phyloP scores from a whole-genome alignment of 2,888 invertebrate species.

The Bugula neritina region DNA sequence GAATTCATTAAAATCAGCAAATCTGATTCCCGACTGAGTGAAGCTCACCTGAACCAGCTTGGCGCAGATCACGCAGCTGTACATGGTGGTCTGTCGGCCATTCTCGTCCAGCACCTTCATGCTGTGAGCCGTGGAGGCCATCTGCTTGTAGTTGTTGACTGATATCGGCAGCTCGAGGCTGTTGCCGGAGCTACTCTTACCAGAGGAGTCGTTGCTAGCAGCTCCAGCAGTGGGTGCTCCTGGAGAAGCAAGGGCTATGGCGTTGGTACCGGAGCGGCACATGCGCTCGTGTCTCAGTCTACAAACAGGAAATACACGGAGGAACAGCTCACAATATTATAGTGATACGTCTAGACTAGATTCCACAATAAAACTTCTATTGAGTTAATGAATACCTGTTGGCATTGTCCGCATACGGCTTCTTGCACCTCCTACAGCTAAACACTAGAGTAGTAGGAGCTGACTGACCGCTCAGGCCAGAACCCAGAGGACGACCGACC shows the following conservation, averaged over 20 bases:
- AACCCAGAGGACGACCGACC: too few species aligned
- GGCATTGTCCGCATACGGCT: slow-evolving; percentile 24
- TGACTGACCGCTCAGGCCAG: too few species aligned
- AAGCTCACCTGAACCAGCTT: slow-evolving; percentile 19
- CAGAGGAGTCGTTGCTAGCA: background rate
- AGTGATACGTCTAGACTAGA: background rate
- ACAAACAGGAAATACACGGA: background rate
- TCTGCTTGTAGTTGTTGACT: slow-evolving; percentile 23
- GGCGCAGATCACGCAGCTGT: slow-evolving; percentile 20
- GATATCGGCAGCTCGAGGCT: slow-evolving; percentile 17
- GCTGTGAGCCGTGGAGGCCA: slow-evolving; percentile 2
- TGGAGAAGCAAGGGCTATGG: background rate
- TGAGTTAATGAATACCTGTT: slow-evolving; percentile 3
- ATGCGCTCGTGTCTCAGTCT: background rate
- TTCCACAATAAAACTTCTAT: background rate
- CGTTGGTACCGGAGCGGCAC: background rate
- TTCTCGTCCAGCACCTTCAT: slow-evolving; percentile 25
- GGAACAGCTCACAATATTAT: too few species aligned
- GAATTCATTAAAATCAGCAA: too few species aligned
- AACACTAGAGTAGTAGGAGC: background rate
- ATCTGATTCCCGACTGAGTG: too few species aligned
- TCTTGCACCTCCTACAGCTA: slow-evolving; percentile 14
- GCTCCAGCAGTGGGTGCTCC: background rate
- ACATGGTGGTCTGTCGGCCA: slow-evolving; percentile 19
- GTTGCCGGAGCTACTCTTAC: background rate